These are phyloP conservation scores for Ditylenchus dipsaci DNA, from an alignment of 1,140 invertebrate species.

Conservation along the genomic window DNA sequence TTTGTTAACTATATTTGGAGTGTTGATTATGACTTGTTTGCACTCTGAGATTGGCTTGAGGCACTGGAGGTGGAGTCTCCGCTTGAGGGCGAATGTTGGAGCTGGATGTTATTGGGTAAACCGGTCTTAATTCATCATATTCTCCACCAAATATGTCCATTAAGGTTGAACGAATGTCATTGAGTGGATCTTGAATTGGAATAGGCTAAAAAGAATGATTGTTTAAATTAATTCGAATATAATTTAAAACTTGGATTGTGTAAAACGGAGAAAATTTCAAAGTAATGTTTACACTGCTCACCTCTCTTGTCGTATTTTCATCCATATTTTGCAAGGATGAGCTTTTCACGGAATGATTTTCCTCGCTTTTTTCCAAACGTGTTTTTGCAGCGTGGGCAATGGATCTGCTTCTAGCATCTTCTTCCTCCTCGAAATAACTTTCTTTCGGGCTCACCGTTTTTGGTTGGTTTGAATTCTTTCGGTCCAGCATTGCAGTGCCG, in stretches of 20 bases:
- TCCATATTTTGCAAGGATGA: too few species aligned
- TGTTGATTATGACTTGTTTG: slow-evolving; percentile 2
- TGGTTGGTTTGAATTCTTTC: neutral
- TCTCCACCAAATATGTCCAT: neutral
- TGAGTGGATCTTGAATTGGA: slow-evolving; percentile 4
- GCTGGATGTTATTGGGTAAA: neutral
- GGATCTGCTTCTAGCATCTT: too few species aligned
- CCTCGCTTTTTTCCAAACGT: too few species aligned
- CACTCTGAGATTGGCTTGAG: neutral
- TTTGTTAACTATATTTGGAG: neutral
- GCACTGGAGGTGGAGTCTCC: neutral
- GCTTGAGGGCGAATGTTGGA: too few species aligned
- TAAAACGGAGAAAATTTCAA: too few species aligned
- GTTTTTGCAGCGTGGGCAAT: too few species aligned
- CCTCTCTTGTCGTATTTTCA: too few species aligned
- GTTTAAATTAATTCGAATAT: too few species aligned
- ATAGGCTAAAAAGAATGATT: neutral
- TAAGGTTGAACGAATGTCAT: slow-evolving; percentile 1
- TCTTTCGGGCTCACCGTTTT: neutral
- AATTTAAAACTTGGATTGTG: too few species aligned
- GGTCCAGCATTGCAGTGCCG: neutral
- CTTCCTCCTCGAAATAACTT: too few species aligned
- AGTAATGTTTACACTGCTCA: too few species aligned
- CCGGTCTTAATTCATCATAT: neutral
- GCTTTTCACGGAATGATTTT: too few species aligned